Evolutionary conservation across 2,888 invertebrate genomes (phyloP), one percentile per base, ranked within the genome.

Genomic region (Apamea anceps): DNA sequence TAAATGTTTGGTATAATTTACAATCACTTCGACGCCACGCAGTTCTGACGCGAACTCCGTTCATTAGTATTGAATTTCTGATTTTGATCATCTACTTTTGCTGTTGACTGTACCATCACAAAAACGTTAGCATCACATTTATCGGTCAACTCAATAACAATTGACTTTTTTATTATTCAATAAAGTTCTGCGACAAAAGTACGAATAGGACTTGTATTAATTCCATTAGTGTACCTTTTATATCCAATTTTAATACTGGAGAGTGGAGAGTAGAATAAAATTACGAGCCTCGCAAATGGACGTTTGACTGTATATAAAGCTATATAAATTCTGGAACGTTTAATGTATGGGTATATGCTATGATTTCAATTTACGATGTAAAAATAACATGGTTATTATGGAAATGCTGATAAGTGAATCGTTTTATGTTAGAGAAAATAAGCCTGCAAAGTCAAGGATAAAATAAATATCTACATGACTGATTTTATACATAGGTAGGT

Each of bases 151-250:
- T 66, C 21, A 57, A 65, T 60, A 72, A 60, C 42, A 73, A 74
- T 80, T 32, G 37, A 32, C 51, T 32, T 81, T 73, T 87, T 75
- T 77, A 87, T 70, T 57, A 75, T 81, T 72, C 68, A 72, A 81
- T 87, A 77, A 87, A 77, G 13, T 80, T 72, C 68, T 70, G 73
- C 72, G 66, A 37, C 77, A 80, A 70, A 77, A 73, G 51, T 54
- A 63, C 51, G 48, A 77, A 87, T 85, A 85, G 66, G 73, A 73
- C 57, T 68, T 75, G 57, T 67, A 81, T 72, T 87, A 60, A 85
- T 87, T 77, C 72, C 63, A 81, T 85, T 77, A 87, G 72, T 77
- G 68, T 75, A 75, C 75, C 77, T 87, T 87, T 85, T 85, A 85
- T 81, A 70, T 67, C 66, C 66, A 78, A 85, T 79, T 85, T 85